These are phyloP conservation scores for Eupeodes luniger DNA, from an alignment of 2,888 invertebrate genomes.

Conservation along the genomic window DNA sequence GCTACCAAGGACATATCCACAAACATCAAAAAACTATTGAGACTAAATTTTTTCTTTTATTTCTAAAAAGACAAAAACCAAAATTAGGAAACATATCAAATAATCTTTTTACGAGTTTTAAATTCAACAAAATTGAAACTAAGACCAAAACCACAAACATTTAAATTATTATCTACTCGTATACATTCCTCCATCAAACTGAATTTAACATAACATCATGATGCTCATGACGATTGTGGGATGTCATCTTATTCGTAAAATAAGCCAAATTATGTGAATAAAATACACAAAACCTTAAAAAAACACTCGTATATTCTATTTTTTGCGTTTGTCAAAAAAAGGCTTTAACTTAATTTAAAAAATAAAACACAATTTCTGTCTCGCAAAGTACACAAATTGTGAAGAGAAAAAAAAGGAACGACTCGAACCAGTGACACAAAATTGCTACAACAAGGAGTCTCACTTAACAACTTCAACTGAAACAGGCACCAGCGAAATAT, in stretches of 20 bases:
- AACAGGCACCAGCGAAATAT: slow-evolving; percentile 80
- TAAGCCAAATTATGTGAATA: slow-evolving; percentile 49
- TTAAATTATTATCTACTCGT: not conserved
- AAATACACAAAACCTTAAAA: slow-evolving; percentile 2
- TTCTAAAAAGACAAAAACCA: not conserved
- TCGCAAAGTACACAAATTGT: slow-evolving; percentile 6
- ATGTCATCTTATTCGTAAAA: slow-evolving; percentile 13
- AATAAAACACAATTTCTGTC: not conserved
- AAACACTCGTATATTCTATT: not conserved
- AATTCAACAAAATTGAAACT: not conserved
- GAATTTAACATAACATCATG: not conserved
- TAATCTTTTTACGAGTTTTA: not conserved
- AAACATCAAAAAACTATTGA: not conserved
- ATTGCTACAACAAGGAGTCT: not conserved
- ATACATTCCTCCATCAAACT: slow-evolving; percentile 4
- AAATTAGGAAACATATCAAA: slow-evolving; percentile 26
- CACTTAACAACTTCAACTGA: slow-evolving; percentile 11
- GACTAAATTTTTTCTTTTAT: slow-evolving; percentile 15
- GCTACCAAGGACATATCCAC: slow-evolving; percentile 40
- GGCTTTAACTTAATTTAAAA: slow-evolving; percentile 14
- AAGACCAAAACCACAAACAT: not conserved
- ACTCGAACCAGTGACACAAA: no score
- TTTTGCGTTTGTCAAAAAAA: not conserved
- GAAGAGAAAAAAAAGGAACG: slow-evolving; percentile 4
- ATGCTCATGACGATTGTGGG: not conserved